phyloP scores from a whole-genome alignment of 2,888 invertebrate genomes.

The Tetragonula carbonaria region DNA sequence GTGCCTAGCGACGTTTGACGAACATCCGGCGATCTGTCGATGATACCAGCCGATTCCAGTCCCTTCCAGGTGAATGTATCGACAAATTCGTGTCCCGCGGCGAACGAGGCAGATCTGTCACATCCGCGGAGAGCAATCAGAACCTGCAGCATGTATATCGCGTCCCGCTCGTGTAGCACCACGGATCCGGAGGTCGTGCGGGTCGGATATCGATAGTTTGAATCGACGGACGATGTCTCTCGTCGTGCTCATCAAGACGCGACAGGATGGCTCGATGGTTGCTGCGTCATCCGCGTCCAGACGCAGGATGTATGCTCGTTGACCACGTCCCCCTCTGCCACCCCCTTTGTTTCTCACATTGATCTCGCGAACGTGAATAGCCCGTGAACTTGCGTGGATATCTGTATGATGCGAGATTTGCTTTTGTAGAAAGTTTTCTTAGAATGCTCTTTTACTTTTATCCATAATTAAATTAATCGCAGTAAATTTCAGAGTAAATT shows the following conservation, averaged over 20 bases:
- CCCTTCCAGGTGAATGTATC: conserved; percentile 50
- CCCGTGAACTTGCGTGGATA: too few species aligned
- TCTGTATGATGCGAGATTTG: too few species aligned
- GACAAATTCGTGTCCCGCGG: conserved; percentile 77
- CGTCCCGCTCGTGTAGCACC: conserved; percentile 61
- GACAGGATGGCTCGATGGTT: conserved; percentile 72
- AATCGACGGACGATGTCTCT: conserved; percentile 81
- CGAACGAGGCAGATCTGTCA: conserved; percentile 75
- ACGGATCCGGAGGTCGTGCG: conserved; percentile 68
- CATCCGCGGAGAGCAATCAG: conserved; percentile 76
- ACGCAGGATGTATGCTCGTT: conserved; percentile 56
- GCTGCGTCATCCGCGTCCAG: conserved; percentile 78
- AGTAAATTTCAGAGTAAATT: too few species aligned
- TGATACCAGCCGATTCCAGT: conserved; percentile 37
- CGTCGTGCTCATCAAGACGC: conserved; percentile 80
- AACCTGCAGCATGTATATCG: conserved; percentile 71
- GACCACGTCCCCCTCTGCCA: conserved; percentile 8
- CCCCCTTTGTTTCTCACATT: conserved; percentile 61
- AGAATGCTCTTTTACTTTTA: too few species aligned
- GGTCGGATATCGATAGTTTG: conserved; percentile 82
- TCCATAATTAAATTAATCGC: too few species aligned
- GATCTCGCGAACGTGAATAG: background rate
- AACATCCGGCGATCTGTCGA: conserved; percentile 61
- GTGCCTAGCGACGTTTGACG: conserved; percentile 49
- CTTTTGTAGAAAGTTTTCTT: too few species aligned